A percentile compares a stretch with the other conserved stretches of the same genome.
Conservation (phyloP, 1,140 invertebrate genomes). For the Hetaerina americana region DNA sequence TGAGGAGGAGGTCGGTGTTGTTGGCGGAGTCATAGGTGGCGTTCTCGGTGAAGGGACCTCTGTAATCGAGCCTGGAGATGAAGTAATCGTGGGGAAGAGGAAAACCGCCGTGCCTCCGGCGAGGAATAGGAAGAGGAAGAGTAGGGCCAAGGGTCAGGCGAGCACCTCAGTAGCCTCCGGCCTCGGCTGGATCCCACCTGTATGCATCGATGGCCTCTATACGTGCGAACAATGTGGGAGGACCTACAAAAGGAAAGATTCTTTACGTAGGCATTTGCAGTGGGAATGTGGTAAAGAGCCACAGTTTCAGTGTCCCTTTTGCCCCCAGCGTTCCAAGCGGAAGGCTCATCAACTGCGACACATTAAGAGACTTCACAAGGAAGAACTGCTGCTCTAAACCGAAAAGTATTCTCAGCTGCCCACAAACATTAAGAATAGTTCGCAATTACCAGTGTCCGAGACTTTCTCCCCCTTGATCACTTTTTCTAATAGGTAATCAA, state of each 20-base stretch:
- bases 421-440: no score
- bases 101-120: background rate
- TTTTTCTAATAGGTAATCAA: no score
- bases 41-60: no score
- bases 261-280: conserved; percentile 45
- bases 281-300: conserved; percentile 55
- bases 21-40: no score
- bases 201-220: background rate
- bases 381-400: conserved; percentile 21
- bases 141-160: background rate
- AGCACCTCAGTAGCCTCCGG: no score
- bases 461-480: no score
- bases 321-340: conserved; percentile 42
- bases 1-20: no score
- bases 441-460: no score
- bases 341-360: conserved; percentile 44
- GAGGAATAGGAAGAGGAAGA: background rate
- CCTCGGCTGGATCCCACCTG: background rate
- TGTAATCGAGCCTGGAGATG: no score
- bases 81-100: no score
- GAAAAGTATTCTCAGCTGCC: no score
- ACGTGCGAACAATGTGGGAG: conserved; percentile 44
- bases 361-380: conserved; percentile 39
- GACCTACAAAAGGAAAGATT: conserved; percentile 47
- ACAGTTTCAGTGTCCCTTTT: conserved; percentile 49